Base-by-base conservation (phyloP, 2,113 vertebrate genomes). In the Centropus unirufus region DNA sequence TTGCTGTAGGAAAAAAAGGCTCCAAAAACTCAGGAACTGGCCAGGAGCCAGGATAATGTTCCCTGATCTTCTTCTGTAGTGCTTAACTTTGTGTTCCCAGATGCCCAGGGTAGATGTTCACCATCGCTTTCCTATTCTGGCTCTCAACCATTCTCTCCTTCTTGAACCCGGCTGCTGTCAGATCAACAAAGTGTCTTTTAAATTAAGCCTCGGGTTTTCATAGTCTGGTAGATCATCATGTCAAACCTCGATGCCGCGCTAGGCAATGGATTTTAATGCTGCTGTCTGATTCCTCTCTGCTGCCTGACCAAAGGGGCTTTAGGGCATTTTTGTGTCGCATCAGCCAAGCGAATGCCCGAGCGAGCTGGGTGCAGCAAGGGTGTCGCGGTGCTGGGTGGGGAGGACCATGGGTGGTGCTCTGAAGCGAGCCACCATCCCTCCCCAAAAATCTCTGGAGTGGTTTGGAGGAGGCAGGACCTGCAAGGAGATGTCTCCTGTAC, bases 1-100 rank as follows among this genome's bases (percentile, higher is more conserved):
- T 20, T 26, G 42, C 74, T 87, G 58, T 59, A 59, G 63, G 87
- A 89, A 94, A 89, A 30, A 92, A 94, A 90, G 27, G 34, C 70
- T 89, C 30, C 8, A 32, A 83, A 91, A 89, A n/a, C 4, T 5
- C 27, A 12, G 54, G 17, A 36, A 61, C 26, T 83, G 81, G 84
- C 81, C 10, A 15, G 62, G 40, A 79, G 87, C 91, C 94, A 87
- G 66, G 40, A 20, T 64, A 23, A 11, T 9, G 74, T 87, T 95
- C 69, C 54, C 36, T 75, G 0, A 46, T 78, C 69, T 12, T 70
- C 67, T 40, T 66, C 61, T 82, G 49, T 24, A 12, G 58, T 8
- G 8, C 78, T 75, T 27, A 3, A 81, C 62, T 54, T 44, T 40
- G 69, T 18, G 26, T 42, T 64, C 30, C 42, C 3, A 4, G 7